Evolutionary conservation across 2,113 vertebrate species (phyloP), one percentile per base, ranked within the genome.

Genomic region (Phoxinus phoxinus): DNA sequence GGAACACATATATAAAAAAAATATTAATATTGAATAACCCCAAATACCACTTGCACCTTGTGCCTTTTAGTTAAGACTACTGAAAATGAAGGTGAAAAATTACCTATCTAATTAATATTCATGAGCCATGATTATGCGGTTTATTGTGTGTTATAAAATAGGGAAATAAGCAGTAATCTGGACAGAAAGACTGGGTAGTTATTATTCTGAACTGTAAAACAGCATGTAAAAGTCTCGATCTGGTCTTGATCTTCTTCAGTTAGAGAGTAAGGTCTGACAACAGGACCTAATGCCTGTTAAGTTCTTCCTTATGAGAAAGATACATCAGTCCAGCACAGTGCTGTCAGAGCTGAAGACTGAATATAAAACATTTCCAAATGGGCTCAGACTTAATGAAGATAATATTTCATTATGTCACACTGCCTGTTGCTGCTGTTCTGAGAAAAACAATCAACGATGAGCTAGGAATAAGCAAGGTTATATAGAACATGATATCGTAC

Each of bases 321-420:
- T 81, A 86, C 85, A 86, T 86, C 59, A 84, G 84, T 81, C 35
- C 51, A 72, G 12, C 41, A 61, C 82, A 80, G n/a, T 17, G 7
- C 61, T 46, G 37, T 77, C 74, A 67, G 74, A 77, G 71, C 25
- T 80, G 21, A 76, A 71, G 83, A 58, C 30, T 80, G 72, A 84
- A 46, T 85, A 87, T 81, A 81, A 81, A 81, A 41, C 32, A 69
- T 41, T 58, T 30, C 23, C 69, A 84, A 58, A 81, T 74, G 86
- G 69, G 41, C 23, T 65, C 21, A 8, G 48, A 30, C 67, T 75
- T 85, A 84, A 87, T 23, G 59, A 75, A 58, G 17, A 82, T 71
- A 76, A 58, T 85, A 85, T 82, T 83, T 84, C 41, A 78, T 63
- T 79, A 84, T 56, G 59, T 23, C 37, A 53, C 9, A 48, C 65